These are phyloP conservation scores for Dromius quadrimaculatus DNA, from an alignment of 2,888 invertebrate species.

Conservation along the genomic window DNA sequence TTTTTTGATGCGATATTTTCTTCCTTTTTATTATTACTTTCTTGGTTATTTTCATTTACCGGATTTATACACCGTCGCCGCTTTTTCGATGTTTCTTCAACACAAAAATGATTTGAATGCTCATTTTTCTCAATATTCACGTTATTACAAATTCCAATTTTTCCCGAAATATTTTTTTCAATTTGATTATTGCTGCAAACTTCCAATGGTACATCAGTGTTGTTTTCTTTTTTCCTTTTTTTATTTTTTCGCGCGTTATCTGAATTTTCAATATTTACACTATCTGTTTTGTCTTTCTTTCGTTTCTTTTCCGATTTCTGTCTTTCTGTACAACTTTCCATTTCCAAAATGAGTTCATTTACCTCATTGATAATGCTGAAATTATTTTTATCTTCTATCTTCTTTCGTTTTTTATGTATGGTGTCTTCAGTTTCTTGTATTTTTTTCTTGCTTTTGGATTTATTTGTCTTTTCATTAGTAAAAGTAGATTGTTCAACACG, in stretches of 20 bases:
- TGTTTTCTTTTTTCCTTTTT: slow-evolving; percentile 9
- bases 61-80: slow-evolving; percentile 17
- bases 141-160: neutral
- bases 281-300: no score
- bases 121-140: neutral
- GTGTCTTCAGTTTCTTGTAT: no score
- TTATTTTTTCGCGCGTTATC: neutral
- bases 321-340: no score
- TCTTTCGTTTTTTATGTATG: no score
- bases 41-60: neutral
- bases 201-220: neutral
- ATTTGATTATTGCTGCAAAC: neutral
- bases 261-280: no score
- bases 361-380: no score
- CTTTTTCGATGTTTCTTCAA: slow-evolving; percentile 1
- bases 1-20: neutral
- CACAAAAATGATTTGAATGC: neutral
- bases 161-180: neutral
- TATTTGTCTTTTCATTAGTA: no score
- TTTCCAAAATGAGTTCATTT: no score
- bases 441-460: no score
- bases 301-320: no score
- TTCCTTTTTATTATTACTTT: neutral
- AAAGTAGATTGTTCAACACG: no score
- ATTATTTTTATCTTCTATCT: no score